These are phyloP conservation scores for Melanotaenia duboulayi DNA, from an alignment of 2,113 vertebrate species.

Conservation along the genomic window DNA sequence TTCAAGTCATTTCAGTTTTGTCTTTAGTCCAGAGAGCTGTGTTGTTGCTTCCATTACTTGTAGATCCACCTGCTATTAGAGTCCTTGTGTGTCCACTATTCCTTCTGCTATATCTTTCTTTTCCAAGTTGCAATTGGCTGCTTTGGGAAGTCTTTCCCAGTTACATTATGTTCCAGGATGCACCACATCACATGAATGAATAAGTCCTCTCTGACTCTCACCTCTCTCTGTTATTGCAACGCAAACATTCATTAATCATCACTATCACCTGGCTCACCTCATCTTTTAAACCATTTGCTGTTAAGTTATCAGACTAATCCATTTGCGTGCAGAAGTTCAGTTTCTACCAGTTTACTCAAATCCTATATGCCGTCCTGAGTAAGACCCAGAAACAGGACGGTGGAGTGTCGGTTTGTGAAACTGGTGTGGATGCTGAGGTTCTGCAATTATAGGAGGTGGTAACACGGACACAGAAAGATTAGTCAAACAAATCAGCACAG, in stretches of 20 bases:
- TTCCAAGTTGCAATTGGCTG: constrained; percentile 65
- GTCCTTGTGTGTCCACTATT: constrained; percentile 53
- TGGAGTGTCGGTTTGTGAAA: constrained; percentile 7
- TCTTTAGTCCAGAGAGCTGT: fast-evolving
- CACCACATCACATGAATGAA: constrained; percentile 67
- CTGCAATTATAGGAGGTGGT: neutral
- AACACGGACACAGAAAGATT: neutral
- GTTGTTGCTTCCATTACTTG: constrained; percentile 20
- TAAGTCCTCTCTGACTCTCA: constrained; percentile 36
- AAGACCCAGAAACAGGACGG: constrained; percentile 63
- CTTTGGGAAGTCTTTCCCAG: constrained; percentile 72
- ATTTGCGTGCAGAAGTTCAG: constrained; percentile 34
- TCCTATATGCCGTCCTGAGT: neutral
- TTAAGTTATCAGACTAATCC: fast-evolving
- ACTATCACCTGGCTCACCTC: constrained; percentile 42
- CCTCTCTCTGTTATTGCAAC: neutral
- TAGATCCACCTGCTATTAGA: constrained; percentile 48
- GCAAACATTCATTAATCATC: neutral
- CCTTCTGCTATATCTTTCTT: neutral
- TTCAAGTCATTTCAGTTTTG: constrained; percentile 63
- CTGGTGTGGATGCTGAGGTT: neutral
- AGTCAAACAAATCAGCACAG: neutral
- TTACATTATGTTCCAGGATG: constrained; percentile 35
- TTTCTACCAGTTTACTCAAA: constrained; percentile 27
- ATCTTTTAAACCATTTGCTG: constrained; percentile 59